Conservation (phyloP, 2,113 vertebrate species). For the Mastomys natalensis region DNA sequence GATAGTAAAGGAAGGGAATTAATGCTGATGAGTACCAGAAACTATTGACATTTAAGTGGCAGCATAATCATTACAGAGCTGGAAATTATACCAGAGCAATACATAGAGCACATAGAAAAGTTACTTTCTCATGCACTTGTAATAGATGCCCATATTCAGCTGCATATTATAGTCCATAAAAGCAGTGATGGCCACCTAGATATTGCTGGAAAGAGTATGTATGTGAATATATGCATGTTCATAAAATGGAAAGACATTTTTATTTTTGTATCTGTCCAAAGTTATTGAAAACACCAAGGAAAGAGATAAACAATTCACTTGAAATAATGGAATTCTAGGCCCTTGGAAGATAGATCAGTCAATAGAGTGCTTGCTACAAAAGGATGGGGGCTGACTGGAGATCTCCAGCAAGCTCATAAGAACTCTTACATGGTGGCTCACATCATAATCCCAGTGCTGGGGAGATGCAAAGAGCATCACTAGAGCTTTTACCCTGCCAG, state of each 20-base stretch:
- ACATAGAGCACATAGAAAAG: background rate
- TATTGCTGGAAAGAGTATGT: background rate
- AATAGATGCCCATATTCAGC: background rate
- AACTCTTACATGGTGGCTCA: too few relatives aligned
- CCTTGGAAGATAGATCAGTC: background rate
- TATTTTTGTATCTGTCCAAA: background rate
- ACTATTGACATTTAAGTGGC: background rate
- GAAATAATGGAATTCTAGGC: background rate
- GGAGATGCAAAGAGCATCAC: too few relatives aligned
- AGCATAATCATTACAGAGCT: background rate
- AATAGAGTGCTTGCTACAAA: too few relatives aligned
- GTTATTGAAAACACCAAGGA: slow-evolving; percentile 7
- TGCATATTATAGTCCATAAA: background rate
- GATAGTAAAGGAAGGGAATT: slow-evolving; percentile 53
- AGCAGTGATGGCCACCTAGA: background rate
- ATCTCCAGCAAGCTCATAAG: background rate
- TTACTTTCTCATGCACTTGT: background rate
- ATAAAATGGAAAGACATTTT: background rate
- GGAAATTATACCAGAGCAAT: slow-evolving; percentile 20
- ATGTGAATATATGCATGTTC: background rate
- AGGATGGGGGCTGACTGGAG: background rate
- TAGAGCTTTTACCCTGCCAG: background rate
- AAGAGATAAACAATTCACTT: background rate
- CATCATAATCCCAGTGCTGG: too few relatives aligned
- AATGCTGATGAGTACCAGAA: background rate